Percentiles rank a stretch among this genome's conserved stretches.
These are phyloP conservation scores for Ericerus pela DNA, from an alignment of 1,140 invertebrate genomes.

Conservation along the genomic window DNA sequence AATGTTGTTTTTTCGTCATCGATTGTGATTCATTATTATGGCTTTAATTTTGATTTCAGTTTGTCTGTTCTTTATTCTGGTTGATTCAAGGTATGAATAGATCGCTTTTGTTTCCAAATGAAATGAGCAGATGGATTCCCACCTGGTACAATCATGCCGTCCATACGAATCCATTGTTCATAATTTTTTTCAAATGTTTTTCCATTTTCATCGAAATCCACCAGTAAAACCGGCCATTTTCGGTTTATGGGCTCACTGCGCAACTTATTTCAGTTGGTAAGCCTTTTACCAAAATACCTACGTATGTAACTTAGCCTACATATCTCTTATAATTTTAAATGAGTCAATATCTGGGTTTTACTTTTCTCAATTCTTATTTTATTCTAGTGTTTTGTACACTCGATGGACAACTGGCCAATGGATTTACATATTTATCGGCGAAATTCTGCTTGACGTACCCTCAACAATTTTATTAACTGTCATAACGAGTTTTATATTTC, in stretches of 20 bases:
- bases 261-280: conserved; percentile 53
- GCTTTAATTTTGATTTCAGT: too few relatives aligned
- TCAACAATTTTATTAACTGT: neutral
- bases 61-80: conserved; percentile 80
- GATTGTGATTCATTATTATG: too few relatives aligned
- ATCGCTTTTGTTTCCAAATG: conserved; percentile 67
- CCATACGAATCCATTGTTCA: conserved; percentile 59
- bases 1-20: too few relatives aligned
- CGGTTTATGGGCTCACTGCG: conserved; percentile 44
- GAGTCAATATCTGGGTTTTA: too few relatives aligned
- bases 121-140: conserved; percentile 59
- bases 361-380: neutral
- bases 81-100: conserved; percentile 65
- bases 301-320: too few relatives aligned
- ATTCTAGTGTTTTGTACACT: conserved; percentile 13
- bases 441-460: neutral
- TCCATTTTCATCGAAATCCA: conserved; percentile 54
- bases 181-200: conserved; percentile 50
- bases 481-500: too few relatives aligned
- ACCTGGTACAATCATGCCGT: conserved; percentile 78
- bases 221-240: conserved; percentile 39
- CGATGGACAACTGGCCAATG: conserved; percentile 13
- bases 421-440: conserved; percentile 16
- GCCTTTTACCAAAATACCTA: conserved; percentile 18
- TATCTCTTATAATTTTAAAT: too few relatives aligned